Percentiles rank a stretch among this genome's conserved stretches.
Conservation (phyloP, 2,888 invertebrate genomes). For the Lissocephala sabroskyi region DNA sequence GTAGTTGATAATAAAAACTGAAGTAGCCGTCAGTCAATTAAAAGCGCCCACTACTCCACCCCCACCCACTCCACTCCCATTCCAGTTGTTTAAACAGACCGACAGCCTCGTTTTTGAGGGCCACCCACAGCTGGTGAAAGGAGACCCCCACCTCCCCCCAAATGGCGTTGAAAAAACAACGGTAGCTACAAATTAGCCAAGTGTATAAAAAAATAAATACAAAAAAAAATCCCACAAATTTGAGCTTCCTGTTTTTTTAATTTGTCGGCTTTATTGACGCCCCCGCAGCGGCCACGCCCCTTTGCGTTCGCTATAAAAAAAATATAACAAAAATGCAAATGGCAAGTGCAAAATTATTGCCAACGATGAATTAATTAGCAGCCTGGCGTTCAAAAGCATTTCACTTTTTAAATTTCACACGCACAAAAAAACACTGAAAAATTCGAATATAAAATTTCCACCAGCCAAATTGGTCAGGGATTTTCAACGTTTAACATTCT, state of each 20-base stretch:
- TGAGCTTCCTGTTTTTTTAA: too few species aligned
- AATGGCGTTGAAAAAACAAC: too few species aligned
- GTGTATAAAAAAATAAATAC: too few species aligned
- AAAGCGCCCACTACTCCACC: slow-evolving; percentile 20
- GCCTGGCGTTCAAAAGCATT: slow-evolving; percentile 2
- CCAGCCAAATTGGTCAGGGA: too few species aligned
- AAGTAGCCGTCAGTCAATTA: slow-evolving; percentile 11
- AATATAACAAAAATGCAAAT: background rate
- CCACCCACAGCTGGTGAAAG: too few species aligned
- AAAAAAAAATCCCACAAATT: background rate
- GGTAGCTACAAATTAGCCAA: too few species aligned
- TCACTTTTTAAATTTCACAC: slow-evolving; percentile 8
- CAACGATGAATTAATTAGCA: slow-evolving; percentile 53
- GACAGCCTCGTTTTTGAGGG: too few species aligned
- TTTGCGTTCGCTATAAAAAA: slow-evolving; percentile 9
- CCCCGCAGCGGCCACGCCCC: too few species aligned
- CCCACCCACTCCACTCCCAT: background rate
- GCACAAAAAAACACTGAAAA: slow-evolving; percentile 3
- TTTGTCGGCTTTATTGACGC: too few species aligned
- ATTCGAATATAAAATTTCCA: slow-evolving; percentile 14
- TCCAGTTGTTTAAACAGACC: slow-evolving; percentile 13
- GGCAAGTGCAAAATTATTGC: background rate
- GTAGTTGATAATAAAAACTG: too few species aligned
- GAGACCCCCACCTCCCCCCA: too few species aligned
- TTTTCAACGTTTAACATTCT: too few species aligned